Conservation (phyloP, 2,797 vertebrate species). For the Adrianichthys oophorus region DNA sequence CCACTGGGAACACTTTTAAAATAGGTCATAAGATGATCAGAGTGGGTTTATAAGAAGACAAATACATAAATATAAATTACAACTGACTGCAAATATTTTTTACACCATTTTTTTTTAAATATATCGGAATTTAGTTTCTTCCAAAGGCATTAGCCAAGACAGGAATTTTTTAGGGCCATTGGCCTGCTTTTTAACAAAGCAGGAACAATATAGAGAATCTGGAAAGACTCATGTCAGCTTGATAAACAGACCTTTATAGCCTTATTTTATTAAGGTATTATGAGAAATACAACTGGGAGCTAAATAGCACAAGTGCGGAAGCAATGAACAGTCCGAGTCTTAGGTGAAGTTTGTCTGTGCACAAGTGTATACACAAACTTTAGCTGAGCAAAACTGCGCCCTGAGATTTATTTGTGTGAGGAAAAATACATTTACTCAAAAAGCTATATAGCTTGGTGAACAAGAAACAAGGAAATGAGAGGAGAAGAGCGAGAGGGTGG, state of each 20-base stretch:
- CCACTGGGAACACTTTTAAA: no score
- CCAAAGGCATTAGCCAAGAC: constrained; percentile 5
- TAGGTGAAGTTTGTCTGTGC: constrained; percentile 71
- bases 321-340: constrained; percentile 57
- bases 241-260: constrained; percentile 25
- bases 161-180: constrained; percentile 2
- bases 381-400: constrained; percentile 67
- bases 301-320: constrained; percentile 40
- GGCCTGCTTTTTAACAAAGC: constrained; percentile 1
- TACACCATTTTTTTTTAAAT: no score
- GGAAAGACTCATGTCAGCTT: constrained; percentile 1
- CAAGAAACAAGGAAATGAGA: constrained; percentile 63
- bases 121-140: constrained; percentile 2
- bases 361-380: constrained; percentile 68
- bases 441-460: constrained; percentile 73
- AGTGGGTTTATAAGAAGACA: no score
- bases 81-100: no score
- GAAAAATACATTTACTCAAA: constrained; percentile 70
- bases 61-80: no score
- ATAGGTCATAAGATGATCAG: no score
- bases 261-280: constrained; percentile 2
- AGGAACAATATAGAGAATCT: not conserved
- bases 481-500: constrained; percentile 48
- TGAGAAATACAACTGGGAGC: constrained; percentile 12
- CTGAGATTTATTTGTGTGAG: constrained; percentile 76